A percentile compares a stretch with the other conserved stretches of the same genome.
Conservation (phyloP, 2,113 vertebrate genomes). For the Tauraco erythrolophus region DNA sequence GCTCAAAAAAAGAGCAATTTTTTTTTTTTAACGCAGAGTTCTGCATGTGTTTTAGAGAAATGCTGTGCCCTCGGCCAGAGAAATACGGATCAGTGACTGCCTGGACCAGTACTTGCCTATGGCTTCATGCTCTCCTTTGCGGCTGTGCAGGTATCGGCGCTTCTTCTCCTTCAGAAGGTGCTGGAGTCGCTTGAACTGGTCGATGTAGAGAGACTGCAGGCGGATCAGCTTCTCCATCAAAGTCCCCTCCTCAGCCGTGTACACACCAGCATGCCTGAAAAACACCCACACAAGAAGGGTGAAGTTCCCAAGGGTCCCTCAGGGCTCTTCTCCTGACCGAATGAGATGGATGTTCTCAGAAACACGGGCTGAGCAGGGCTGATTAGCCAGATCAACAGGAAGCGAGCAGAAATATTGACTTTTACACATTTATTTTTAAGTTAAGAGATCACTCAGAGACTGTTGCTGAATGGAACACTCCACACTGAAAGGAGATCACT, state of each 20-base stretch:
- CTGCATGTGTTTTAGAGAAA: background rate
- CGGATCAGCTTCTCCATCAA: constrained; percentile 96
- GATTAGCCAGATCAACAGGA: accelerated
- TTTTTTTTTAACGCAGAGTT: too few relatives aligned
- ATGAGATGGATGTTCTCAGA: accelerated
- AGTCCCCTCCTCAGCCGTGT: constrained; percentile 96
- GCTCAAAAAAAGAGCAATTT: background rate
- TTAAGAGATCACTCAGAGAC: background rate
- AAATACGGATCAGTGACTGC: background rate
- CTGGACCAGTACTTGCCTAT: constrained; percentile 74
- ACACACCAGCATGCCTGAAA: constrained; percentile 92
- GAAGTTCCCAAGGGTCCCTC: background rate
- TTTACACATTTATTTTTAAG: background rate
- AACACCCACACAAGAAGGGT: background rate
- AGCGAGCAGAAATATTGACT: background rate
- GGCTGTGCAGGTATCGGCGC: constrained; percentile 88
- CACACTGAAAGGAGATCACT: background rate
- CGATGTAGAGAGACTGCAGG: constrained; percentile 96
- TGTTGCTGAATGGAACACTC: background rate
- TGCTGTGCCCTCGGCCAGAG: accelerated
- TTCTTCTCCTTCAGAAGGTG: constrained; percentile 97
- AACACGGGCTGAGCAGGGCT: background rate
- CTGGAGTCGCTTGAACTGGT: constrained; percentile 97
- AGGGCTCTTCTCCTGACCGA: background rate
- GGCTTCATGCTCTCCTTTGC: constrained; percentile 91